Conservation (phyloP, 2,113 vertebrate genomes). For the Eretmochelys imbricata region DNA sequence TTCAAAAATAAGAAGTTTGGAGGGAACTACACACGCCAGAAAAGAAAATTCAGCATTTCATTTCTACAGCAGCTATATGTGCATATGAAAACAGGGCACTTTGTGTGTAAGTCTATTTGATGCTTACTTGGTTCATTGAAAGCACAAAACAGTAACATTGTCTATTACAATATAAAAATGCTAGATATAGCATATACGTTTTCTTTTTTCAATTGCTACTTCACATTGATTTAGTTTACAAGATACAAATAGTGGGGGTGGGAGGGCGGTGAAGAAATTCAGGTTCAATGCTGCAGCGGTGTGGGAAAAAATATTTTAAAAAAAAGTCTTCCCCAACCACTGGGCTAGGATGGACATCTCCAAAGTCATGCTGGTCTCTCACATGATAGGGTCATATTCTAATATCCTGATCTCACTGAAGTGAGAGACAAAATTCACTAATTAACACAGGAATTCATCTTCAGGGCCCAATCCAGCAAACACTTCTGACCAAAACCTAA, state of each 20-base stretch:
- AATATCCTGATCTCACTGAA: not conserved
- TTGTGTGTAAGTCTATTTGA: not conserved
- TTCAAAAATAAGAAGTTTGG: too few species aligned
- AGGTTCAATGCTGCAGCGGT: not conserved
- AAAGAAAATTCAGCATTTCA: not conserved
- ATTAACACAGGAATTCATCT: not conserved
- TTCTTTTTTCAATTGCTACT: not conserved
- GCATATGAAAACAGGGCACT: too few species aligned
- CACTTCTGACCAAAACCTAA: not conserved
- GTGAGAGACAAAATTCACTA: not conserved
- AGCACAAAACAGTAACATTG: too few species aligned
- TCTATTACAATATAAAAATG: not conserved
- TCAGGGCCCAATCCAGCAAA: not conserved
- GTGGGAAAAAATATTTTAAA: not conserved
- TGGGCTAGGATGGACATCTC: too few species aligned
- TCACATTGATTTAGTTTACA: not conserved
- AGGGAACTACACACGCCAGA: not conserved
- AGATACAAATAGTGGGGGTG: not conserved
- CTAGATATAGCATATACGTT: not conserved
- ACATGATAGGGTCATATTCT: not conserved
- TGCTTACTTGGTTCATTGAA: not conserved
- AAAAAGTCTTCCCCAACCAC: not conserved
- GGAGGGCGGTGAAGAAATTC: not conserved
- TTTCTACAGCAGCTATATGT: not conserved
- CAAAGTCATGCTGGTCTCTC: not conserved